Base-by-base conservation (phyloP, 2,888 invertebrate species). In the Acleris sparsana region DNA sequence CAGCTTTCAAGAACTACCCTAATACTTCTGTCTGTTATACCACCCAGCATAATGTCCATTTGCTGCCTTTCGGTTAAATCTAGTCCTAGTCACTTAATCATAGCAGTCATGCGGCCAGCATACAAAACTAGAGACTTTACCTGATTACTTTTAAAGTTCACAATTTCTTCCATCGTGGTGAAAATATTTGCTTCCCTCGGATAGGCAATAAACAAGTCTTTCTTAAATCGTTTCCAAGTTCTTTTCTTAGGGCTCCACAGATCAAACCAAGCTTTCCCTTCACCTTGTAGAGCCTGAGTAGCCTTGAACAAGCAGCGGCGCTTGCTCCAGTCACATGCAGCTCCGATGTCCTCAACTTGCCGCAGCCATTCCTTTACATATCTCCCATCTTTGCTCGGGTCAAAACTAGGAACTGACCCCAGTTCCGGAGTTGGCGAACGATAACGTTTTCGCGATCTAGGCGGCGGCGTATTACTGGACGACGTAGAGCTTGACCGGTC, bases 241-340 rank as follows among this genome's bases (percentile, higher is more conserved):
- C 46, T 16, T n/a, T 46, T 46, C 16, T 13, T 46, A 9, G 46
- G 46, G 5, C 5, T 5, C 46, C 46, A 46, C 5, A 46, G n/a
- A 46, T 46, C n/a, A n/a, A n/a, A 46, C 46, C 46, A 46, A 16
- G 46, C 46, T n/a, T n/a, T 46, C 13, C 46, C 46, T 46, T 16
- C 46, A n/a, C 46, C 46, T n/a, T 46, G n/a, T 5, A 46, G 3
- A 22, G 22, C 22, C 22, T 22, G 22, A 22, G 22, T 22, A 22
- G 22, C 22, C 22, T 22, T 22, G 22, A 22, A 22, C 22, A 22
- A 22, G 22, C 22, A 3, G 22, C 22, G 22, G 5, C 46, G 46
- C 46, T 46, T 16, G 46, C 46, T 46, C 46, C 46, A 46, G 46
- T 46, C 46, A 46, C 46, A 46, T n/a, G 46, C 46, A 9, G 5